Percentiles rank a stretch among this genome's conserved stretches.
Conservation (phyloP, 1,140 invertebrate genomes). For the Ceratitis capitata region DNA sequence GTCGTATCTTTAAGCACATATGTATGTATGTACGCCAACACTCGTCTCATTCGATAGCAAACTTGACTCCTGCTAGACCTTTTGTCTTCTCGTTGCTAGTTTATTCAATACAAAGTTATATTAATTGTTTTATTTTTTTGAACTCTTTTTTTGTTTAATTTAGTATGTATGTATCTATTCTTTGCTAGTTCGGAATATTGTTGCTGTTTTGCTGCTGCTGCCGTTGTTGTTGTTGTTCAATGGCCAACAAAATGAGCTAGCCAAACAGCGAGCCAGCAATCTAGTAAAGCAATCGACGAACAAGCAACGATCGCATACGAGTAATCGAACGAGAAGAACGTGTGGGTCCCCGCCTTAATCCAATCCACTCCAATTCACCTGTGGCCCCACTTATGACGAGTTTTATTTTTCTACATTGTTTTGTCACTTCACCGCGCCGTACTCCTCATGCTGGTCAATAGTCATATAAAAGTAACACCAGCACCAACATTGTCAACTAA, state of each 20-base stretch:
- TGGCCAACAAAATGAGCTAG: not conserved
- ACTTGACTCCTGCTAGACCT: constrained; percentile 1
- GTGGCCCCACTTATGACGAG: constrained; percentile 49
- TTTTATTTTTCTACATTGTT: constrained; percentile 49
- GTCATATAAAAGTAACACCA: constrained; percentile 28
- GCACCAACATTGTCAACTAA: constrained; percentile 46
- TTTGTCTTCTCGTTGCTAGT: not conserved
- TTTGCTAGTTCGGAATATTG: not conserved
- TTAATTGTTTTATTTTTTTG: not conserved
- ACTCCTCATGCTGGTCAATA: not conserved
- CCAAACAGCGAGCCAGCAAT: not conserved
- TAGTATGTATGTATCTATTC: too few relatives aligned
- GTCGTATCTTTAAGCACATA: too few relatives aligned
- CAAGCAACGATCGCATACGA: constrained; percentile 3
- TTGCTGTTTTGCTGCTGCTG: constrained; percentile 22
- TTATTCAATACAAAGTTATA: not conserved
- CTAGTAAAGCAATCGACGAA: not conserved
- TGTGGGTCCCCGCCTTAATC: constrained; percentile 19
- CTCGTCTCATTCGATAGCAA: not conserved
- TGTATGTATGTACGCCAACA: too few relatives aligned
- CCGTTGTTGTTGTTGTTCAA: constrained; percentile 6
- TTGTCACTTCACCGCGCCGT: not conserved
- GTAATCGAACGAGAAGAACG: not conserved
- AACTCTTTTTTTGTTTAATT: constrained; percentile 5
- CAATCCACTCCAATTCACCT: constrained; percentile 57